These are phyloP conservation scores for Cheilosia grossa DNA, from an alignment of 2,888 invertebrate genomes.

Conservation along the genomic window DNA sequence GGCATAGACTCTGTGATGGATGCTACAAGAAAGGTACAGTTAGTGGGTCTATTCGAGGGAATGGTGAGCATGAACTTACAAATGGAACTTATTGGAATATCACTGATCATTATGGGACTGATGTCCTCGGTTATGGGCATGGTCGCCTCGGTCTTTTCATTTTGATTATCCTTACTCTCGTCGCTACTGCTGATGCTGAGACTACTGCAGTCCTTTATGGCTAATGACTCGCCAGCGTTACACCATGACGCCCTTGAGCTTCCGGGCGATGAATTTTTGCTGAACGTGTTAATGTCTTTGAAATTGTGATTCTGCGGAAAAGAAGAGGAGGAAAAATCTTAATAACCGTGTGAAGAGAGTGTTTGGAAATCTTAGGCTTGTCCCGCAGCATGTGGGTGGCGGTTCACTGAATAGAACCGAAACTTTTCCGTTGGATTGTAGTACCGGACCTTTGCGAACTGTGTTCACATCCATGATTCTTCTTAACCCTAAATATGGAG, in stretches of 20 bases:
- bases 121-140: slow-evolving; percentile 76
- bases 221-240: slow-evolving; percentile 87
- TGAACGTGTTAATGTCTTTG: slow-evolving; percentile 77
- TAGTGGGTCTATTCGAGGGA: neutral
- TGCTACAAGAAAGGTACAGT: slow-evolving; percentile 59
- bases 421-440: too few relatives aligned
- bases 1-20: slow-evolving; percentile 76
- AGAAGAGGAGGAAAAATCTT: neutral
- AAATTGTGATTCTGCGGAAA: slow-evolving; percentile 71
- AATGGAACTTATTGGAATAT: slow-evolving; percentile 80
- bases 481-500: too few relatives aligned
- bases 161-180: slow-evolving; percentile 82
- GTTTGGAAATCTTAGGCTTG: too few relatives aligned
- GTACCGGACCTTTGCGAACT: too few relatives aligned
- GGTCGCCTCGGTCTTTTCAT: slow-evolving; percentile 68
- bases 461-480: too few relatives aligned
- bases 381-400: too few relatives aligned
- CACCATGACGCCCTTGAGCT: slow-evolving; percentile 83
- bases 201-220: slow-evolving; percentile 84
- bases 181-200: slow-evolving; percentile 85
- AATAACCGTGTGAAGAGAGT: neutral
- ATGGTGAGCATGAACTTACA: slow-evolving; percentile 77
- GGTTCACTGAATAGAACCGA: too few relatives aligned
- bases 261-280: slow-evolving; percentile 79
- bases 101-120: slow-evolving; percentile 78